Evolutionary conservation across 2,888 invertebrate species (phyloP).

Genomic region (Priocnemis perturbator): DNA sequence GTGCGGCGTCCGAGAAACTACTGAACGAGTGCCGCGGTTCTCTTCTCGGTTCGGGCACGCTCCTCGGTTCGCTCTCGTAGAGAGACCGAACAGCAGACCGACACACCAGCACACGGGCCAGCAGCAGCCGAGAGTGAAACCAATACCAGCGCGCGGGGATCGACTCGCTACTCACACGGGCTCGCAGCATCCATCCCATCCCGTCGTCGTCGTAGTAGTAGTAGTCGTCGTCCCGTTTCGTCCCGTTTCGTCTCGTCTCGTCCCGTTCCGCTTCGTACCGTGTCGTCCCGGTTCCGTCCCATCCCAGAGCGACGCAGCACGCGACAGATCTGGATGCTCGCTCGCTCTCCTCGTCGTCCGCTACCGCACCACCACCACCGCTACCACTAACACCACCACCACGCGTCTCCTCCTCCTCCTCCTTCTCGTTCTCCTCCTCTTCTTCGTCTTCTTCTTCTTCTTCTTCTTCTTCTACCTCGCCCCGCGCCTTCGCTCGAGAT

Average conservation of each 20-base stretch:
- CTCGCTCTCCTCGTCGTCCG: slow-evolving; percentile 13
- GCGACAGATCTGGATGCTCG: slow-evolving; percentile 61
- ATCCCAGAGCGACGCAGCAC: slow-evolving; percentile 62
- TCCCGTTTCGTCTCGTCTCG: slow-evolving; percentile 52
- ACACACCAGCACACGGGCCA: slow-evolving; percentile 60
- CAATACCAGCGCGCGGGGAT: slow-evolving; percentile 55
- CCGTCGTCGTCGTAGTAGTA: slow-evolving; percentile 16
- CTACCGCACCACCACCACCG: slow-evolving; percentile 30
- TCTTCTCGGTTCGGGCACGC: slow-evolving; percentile 70
- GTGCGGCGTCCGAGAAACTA: slow-evolving; percentile 74
- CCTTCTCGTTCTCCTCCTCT: slow-evolving; percentile 8
- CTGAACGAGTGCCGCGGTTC: slow-evolving; percentile 73
- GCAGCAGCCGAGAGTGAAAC: slow-evolving; percentile 66
- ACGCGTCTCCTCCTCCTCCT: slow-evolving; percentile 29
- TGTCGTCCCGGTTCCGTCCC: slow-evolving; percentile 59
- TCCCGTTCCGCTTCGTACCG: slow-evolving; percentile 54
- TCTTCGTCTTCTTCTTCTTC: background rate
- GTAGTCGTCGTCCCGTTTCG: slow-evolving; percentile 43
- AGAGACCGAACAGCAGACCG: slow-evolving; percentile 54
- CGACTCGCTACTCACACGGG: slow-evolving; percentile 60
- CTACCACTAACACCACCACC: slow-evolving; percentile 52
- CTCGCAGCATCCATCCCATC: slow-evolving; percentile 61
- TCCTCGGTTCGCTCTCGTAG: slow-evolving; percentile 64
- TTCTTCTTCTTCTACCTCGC: background rate
- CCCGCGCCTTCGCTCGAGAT: background rate